These are phyloP conservation scores for Tachysurus fulvidraco DNA, from an alignment of 2,113 vertebrate genomes.

Conservation along the genomic window DNA sequence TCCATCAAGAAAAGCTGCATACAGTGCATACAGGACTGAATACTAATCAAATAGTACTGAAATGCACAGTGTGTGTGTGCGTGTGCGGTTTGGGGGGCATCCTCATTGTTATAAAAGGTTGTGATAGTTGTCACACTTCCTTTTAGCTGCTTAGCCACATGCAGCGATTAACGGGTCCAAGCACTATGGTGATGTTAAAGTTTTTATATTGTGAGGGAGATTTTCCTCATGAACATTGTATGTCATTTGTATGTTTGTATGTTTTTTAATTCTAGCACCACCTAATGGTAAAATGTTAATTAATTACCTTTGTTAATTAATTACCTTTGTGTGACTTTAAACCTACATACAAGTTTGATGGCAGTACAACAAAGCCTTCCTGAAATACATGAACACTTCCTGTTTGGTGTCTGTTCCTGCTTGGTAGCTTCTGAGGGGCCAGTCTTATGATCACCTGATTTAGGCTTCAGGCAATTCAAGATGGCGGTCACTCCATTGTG, in stretches of 20 bases:
- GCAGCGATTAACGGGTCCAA: background rate
- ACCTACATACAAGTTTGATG: background rate
- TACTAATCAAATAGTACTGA: background rate
- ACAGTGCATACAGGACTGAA: background rate
- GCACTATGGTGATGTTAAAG: background rate
- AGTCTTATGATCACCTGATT: background rate
- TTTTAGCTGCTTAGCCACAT: background rate
- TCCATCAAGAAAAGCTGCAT: background rate
- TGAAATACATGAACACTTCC: background rate
- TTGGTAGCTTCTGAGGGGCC: background rate
- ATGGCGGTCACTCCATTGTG: background rate
- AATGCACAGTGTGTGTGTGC: background rate
- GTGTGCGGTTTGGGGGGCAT: background rate
- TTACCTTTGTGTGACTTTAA: background rate
- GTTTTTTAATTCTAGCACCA: background rate
- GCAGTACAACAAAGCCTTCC: background rate
- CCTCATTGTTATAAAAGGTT: background rate
- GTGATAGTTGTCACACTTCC: background rate
- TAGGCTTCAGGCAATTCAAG: background rate
- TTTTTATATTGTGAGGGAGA: background rate
- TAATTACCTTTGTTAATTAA: background rate
- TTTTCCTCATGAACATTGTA: background rate
- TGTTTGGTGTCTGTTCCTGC: background rate
- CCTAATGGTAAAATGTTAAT: background rate
- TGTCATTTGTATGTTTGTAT: too few species aligned